These are phyloP conservation scores for Sakesphorus luctuosus DNA, from an alignment of 2,113 vertebrate genomes.

Conservation along the genomic window DNA sequence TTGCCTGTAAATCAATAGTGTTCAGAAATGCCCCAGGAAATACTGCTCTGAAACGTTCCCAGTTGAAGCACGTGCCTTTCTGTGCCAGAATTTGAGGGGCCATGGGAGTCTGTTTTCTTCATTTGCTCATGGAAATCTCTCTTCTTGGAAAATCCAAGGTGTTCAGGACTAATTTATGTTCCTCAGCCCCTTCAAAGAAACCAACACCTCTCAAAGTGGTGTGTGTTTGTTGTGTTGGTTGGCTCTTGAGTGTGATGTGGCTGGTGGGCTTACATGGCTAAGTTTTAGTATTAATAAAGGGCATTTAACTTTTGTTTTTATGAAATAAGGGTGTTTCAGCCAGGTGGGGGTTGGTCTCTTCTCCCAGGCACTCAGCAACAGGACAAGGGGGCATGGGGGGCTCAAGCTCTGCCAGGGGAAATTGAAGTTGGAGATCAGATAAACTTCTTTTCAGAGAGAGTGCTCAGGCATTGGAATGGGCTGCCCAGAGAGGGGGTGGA, in stretches of 20 bases:
- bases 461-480: too few species aligned
- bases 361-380: too few species aligned
- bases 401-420: too few species aligned
- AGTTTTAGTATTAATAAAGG: neutral
- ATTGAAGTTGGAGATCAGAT: too few species aligned
- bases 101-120: slow-evolving; percentile 1
- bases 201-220: neutral
- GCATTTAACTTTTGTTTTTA: neutral
- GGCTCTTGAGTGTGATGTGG: neutral
- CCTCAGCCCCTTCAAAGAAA: neutral
- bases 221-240: neutral
- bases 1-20: neutral
- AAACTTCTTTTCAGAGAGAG: too few species aligned
- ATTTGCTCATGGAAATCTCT: neutral
- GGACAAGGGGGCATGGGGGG: too few species aligned
- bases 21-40: slow-evolving; percentile 45
- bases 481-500: too few species aligned
- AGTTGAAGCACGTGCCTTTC: neutral
- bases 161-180: neutral
- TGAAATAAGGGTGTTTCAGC: neutral
- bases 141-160: neutral
- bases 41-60: neutral
- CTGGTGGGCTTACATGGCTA: neutral
- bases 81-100: neutral
- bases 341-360: too few species aligned